Evolutionary conservation across 2,113 vertebrate species (phyloP), one percentile per base, ranked within the genome.

Genomic region (Hippocampus abdominalis): DNA sequence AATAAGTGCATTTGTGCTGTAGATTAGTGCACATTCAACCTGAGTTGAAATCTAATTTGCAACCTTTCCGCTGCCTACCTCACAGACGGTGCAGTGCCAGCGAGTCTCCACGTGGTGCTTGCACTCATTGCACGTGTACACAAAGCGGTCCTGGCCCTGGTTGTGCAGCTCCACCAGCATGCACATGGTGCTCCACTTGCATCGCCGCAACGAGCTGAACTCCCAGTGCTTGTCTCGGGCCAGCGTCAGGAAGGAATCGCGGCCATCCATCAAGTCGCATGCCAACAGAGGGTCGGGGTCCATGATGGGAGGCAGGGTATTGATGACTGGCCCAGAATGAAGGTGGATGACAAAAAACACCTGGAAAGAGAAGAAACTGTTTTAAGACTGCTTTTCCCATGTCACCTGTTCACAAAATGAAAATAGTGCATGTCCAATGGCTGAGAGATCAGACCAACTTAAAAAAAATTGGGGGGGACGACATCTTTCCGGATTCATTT

Each of bases 61-160:
- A 64, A 39, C 7, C 32, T 21, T 25, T 56, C 0, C 2, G 0
- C 29, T 64, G 18, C 93, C 72, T 86, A 98, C 97, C 96, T 99
- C 96, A 3, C 97, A 99, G 64, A 99, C 95, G 0, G 96, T 98
- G 89, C 97, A 98, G 68, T 99, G 97, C 94, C 95, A 99, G 84
- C 97, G 93, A 0, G 97, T 98, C 87, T 98, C 97, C 71, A 98
- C 96, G 0, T 99, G 97, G 86, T 98, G 96, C 74, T 98, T 98
- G 93, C 97, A 99, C 89, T 98, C 97, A 0, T 98, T 98, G 92
- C 97, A 99, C 1, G 97, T 99, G 79, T 99, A 99, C 81, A 99
- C 97, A 25, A 99, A 99, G 82, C 97, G 96, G 73, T 99, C 97
- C 89, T 98, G 97, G 53, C 97, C 97, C 85, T 99, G 97, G 53